phyloP scores from a whole-genome alignment of 2,113 vertebrate genomes.

The Suncus etruscus region DNA sequence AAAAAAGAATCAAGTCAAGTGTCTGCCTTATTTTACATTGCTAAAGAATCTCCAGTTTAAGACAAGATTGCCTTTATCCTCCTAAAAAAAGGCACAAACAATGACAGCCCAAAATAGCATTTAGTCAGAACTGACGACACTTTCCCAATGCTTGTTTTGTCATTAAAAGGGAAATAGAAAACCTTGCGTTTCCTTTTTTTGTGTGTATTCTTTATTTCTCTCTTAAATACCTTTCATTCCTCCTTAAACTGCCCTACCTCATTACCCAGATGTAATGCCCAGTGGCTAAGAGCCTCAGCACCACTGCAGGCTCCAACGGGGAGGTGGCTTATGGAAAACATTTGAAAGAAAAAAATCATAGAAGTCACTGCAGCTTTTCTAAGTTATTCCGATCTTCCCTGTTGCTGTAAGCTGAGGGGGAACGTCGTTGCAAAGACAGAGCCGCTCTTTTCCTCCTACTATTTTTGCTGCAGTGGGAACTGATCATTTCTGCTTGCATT shows the following conservation, averaged over 20 bases:
- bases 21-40: slow-evolving; percentile 78
- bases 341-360: slow-evolving; percentile 86
- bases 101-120: slow-evolving; percentile 88
- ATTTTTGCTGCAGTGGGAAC: slow-evolving; percentile 86
- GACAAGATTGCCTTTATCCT: slow-evolving; percentile 82
- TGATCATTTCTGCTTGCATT: slow-evolving; percentile 81
- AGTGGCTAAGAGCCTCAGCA: slow-evolving; percentile 76
- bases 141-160: slow-evolving; percentile 87
- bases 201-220: slow-evolving; percentile 62
- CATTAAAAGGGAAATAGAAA: slow-evolving; percentile 84
- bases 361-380: slow-evolving; percentile 87
- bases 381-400: slow-evolving; percentile 85
- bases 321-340: slow-evolving; percentile 81
- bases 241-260: slow-evolving; percentile 81
- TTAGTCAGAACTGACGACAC: slow-evolving; percentile 87
- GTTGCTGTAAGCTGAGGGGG: slow-evolving; percentile 81
- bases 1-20: slow-evolving; percentile 83
- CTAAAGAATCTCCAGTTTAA: slow-evolving; percentile 85
- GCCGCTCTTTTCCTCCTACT: slow-evolving; percentile 86
- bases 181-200: slow-evolving; percentile 68
- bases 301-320: slow-evolving; percentile 74
- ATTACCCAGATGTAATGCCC: slow-evolving; percentile 82
- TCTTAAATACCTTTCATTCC: slow-evolving; percentile 78
- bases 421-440: slow-evolving; percentile 82
- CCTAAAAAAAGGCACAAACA: slow-evolving; percentile 87